Conservation (phyloP, 2,113 vertebrate genomes). For the Hystrix brachyura region DNA sequence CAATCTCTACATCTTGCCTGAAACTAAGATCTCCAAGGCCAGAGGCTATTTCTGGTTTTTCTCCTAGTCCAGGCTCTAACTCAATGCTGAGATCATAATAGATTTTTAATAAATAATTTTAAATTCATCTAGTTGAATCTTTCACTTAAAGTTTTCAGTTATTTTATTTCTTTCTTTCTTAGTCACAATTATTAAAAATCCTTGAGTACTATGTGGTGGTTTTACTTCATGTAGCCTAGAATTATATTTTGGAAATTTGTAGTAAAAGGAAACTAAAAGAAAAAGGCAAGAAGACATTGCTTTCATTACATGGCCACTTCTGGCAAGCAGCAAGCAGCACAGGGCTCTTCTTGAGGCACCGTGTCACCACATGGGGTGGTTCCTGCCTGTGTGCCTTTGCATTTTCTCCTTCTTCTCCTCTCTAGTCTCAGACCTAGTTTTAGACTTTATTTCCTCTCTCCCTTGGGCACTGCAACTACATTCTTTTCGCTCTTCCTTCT, state of each 20-base stretch:
- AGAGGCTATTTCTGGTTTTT: not conserved
- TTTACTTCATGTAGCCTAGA: not conserved
- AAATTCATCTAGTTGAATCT: not conserved
- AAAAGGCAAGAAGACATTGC: not conserved
- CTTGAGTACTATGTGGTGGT: not conserved
- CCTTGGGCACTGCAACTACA: not conserved
- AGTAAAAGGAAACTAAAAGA: slow-evolving; percentile 6
- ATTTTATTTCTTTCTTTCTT: not conserved
- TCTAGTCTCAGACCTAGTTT: not conserved
- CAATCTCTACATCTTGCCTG: not conserved
- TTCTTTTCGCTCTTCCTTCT: not conserved
- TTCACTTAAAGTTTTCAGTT: not conserved
- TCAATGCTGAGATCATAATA: not conserved
- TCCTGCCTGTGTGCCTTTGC: not conserved
- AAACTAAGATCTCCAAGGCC: not conserved
- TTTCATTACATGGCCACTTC: not conserved
- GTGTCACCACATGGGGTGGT: not conserved
- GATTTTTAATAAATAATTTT: not conserved
- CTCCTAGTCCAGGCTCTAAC: not conserved
- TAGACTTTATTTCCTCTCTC: not conserved
- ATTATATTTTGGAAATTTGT: slow-evolving; percentile 39
- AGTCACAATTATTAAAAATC: slow-evolving; percentile 18
- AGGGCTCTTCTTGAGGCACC: not conserved
- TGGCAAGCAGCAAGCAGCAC: not conserved
- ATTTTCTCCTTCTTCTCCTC: not conserved